Evolutionary conservation across 2,113 vertebrate genomes (phyloP).

Genomic region (Scomber scombrus): DNA sequence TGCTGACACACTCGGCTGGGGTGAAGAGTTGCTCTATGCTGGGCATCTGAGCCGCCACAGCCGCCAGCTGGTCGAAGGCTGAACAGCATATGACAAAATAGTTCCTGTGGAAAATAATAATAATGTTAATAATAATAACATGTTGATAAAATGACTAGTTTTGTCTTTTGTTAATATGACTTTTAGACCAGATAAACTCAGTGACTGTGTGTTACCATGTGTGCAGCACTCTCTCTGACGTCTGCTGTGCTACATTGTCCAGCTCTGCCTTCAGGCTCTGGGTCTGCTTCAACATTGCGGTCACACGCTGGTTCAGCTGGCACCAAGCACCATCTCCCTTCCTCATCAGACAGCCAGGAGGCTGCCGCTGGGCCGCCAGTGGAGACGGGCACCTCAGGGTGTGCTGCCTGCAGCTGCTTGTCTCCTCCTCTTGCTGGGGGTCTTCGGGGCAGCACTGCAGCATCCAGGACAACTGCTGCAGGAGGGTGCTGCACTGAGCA

Average conservation of each 20-base stretch:
- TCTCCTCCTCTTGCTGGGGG: constrained; percentile 65
- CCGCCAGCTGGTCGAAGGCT: constrained; percentile 84
- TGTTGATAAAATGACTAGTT: too few relatives aligned
- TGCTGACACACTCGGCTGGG: constrained; percentile 68
- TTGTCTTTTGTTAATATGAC: neutral
- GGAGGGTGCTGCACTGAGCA: constrained; percentile 86
- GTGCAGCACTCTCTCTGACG: constrained; percentile 84
- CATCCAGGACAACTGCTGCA: constrained; percentile 91
- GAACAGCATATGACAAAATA: constrained; percentile 88
- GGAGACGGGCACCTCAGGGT: constrained; percentile 88
- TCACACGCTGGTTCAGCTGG: constrained; percentile 75
- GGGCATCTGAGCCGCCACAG: constrained; percentile 85
- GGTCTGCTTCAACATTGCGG: constrained; percentile 77
- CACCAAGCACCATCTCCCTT: constrained; percentile 87
- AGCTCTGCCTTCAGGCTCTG: constrained; percentile 85
- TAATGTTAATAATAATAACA: neutral
- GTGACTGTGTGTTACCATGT: constrained; percentile 86
- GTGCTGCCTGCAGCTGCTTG: constrained; percentile 54
- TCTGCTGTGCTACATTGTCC: constrained; percentile 81
- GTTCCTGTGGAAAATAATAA: constrained; percentile 83
- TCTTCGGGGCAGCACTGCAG: constrained; percentile 91
- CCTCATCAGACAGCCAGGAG: constrained; percentile 88
- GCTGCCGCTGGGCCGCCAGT: constrained; percentile 84
- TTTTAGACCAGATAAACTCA: neutral
- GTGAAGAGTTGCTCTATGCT: constrained; percentile 87